Percentiles rank a stretch among this genome's conserved stretches.
Evolutionary conservation across 2,113 vertebrate species (phyloP).

Genomic region (Nothoprocta perdicaria): DNA sequence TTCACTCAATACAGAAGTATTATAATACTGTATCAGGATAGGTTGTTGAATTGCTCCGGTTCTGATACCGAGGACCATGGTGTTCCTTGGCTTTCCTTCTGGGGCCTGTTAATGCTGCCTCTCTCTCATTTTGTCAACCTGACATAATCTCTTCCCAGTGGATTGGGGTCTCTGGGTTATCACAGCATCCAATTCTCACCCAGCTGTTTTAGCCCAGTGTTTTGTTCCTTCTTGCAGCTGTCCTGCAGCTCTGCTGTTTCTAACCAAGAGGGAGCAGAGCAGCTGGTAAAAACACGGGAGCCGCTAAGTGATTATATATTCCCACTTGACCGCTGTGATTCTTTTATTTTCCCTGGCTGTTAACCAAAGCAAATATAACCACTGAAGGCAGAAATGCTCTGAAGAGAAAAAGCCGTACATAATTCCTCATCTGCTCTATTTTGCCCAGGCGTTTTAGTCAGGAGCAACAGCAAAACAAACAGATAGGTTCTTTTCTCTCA

Average conservation of each 20-base stretch:
- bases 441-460: not conserved
- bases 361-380: not conserved
- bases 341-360: not conserved
- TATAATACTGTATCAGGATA: not conserved
- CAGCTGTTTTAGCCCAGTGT: not conserved
- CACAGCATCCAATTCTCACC: not conserved
- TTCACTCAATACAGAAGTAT: not conserved
- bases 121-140: not conserved
- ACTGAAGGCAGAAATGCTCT: not conserved
- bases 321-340: fast-evolving
- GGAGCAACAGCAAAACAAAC: not conserved
- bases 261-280: not conserved
- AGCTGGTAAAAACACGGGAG: not conserved
- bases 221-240: not conserved
- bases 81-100: not conserved
- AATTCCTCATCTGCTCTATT: not conserved
- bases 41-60: not conserved
- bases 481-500: not conserved
- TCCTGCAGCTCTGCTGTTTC: not conserved
- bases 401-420: not conserved
- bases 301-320: not conserved
- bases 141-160: not conserved
- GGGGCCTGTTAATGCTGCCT: not conserved
- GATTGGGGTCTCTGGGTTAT: not conserved
- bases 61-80: not conserved